Base-by-base conservation (phyloP, 2,797 vertebrate species). In the Botia kubotai region DNA sequence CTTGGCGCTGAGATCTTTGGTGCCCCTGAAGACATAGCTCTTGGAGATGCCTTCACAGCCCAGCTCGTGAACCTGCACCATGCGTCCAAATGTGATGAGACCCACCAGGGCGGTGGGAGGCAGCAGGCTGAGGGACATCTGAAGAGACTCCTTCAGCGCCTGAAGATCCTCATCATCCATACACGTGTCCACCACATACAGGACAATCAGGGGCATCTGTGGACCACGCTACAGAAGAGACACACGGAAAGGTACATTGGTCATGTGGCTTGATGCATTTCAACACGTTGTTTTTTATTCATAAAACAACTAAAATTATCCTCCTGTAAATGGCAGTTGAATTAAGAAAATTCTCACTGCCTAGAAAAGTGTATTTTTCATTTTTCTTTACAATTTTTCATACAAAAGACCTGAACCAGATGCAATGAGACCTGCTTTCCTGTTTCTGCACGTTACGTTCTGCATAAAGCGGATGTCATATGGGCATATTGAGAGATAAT, bases 81-180 rank as follows among this genome's bases (percentile, higher is more conserved):
- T 99, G 85, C 97, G 95, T 17, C 97, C 97, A 78, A 99, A 99
- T 29, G 97, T 99, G 86, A 99, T 98, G 81, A 98, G 96, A 19
- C 97, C 97, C 0, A 99, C 97, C 82, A 99, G 93, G 0, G 97
- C 96, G 0, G 97, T 97, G 66, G 97, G 96, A 26, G 97, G 97
- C 86, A 99, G 90, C 60, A 99, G 93, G 77, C 97, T 98, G 67
- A 99, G 92, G 0, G 97, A 99, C 97, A 99, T 98, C 87, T 98
- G 97, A 91, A 99, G 94, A 0, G 97, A 98, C 90, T 99, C 97
- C 87, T 97, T 99, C 87, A 99, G 87, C 1, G 97, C 97, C 84
- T 99, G 97, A 85, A 99, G 93, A 88, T 99, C 97, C 85, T 99
- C 97, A 83, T 99, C 97, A 88, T 99, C 97, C 96, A 99, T 97